These are phyloP conservation scores for Myiozetetes cayanensis DNA, from an alignment of 2,113 vertebrate species.

Conservation along the genomic window DNA sequence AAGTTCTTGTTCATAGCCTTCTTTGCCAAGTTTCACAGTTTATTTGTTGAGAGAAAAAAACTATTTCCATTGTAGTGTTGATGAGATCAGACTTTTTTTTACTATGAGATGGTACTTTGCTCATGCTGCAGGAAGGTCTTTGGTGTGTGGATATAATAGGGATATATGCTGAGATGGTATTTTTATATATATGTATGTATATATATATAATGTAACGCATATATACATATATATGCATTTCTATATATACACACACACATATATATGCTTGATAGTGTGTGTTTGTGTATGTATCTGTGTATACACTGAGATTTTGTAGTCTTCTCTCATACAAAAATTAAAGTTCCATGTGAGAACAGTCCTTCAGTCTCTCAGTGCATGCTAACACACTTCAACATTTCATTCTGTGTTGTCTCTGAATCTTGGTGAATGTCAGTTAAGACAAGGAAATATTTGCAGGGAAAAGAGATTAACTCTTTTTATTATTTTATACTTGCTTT, in stretches of 20 bases:
- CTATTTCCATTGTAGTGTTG: neutral
- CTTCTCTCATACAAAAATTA: neutral
- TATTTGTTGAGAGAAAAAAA: neutral
- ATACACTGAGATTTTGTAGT: neutral
- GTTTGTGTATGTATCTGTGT: neutral
- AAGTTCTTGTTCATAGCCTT: neutral
- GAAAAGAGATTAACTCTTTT: constrained; percentile 2
- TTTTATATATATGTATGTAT: neutral
- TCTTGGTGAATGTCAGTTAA: neutral
- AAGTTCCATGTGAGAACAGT: neutral
- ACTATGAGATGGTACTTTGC: neutral
- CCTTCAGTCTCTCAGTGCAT: neutral
- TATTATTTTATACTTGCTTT: constrained; percentile 46
- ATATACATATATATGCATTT: neutral
- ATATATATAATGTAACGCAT: neutral
- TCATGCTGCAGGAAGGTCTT: neutral
- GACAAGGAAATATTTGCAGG: neutral
- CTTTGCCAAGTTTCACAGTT: neutral
- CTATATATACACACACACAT: neutral
- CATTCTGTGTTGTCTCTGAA: constrained; percentile 16
- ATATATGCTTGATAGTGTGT: neutral
- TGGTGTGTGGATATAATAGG: neutral
- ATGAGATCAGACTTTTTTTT: neutral
- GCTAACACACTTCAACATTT: constrained; percentile 6
- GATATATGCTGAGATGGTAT: neutral